phyloP scores from a whole-genome alignment of 2,888 invertebrate genomes.

The Agrilus biguttatus region DNA sequence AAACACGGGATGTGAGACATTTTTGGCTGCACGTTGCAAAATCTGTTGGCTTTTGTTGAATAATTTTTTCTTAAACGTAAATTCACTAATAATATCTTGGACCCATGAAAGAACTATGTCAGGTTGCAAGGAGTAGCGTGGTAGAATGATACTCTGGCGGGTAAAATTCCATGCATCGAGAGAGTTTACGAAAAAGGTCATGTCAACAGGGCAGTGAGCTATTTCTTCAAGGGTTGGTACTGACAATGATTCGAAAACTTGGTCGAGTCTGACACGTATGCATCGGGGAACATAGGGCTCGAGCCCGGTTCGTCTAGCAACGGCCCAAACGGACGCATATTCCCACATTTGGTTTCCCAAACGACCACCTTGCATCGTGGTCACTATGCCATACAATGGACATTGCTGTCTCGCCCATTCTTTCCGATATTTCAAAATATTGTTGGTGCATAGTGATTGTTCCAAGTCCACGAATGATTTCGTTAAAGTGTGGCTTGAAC shows the following conservation, averaged over 20 bases:
- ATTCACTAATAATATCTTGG: constrained; percentile 40
- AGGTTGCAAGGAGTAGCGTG: constrained; percentile 37
- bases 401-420: constrained; percentile 25
- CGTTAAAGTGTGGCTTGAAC: constrained; percentile 27
- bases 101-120: constrained; percentile 40
- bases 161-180: constrained; percentile 40
- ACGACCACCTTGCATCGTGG: constrained; percentile 31
- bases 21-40: constrained; percentile 23
- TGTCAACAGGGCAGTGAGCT: constrained; percentile 36
- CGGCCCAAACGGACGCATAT: constrained; percentile 36
- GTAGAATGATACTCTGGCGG: constrained; percentile 40
- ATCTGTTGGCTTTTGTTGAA: constrained; percentile 33
- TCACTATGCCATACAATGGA: constrained; percentile 34
- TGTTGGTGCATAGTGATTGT: constrained; percentile 37
- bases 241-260: constrained; percentile 38
- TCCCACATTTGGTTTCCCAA: constrained; percentile 38
- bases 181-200: constrained; percentile 33
- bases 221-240: constrained; percentile 41
- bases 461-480: constrained; percentile 38
- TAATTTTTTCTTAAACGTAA: constrained; percentile 35
- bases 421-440: constrained; percentile 27
- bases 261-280: constrained; percentile 36
- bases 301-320: constrained; percentile 32
- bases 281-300: constrained; percentile 35
- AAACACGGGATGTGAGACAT: constrained; percentile 23